phyloP scores from a whole-genome alignment of 2,113 vertebrate genomes.

The Phasianus colchicus region DNA sequence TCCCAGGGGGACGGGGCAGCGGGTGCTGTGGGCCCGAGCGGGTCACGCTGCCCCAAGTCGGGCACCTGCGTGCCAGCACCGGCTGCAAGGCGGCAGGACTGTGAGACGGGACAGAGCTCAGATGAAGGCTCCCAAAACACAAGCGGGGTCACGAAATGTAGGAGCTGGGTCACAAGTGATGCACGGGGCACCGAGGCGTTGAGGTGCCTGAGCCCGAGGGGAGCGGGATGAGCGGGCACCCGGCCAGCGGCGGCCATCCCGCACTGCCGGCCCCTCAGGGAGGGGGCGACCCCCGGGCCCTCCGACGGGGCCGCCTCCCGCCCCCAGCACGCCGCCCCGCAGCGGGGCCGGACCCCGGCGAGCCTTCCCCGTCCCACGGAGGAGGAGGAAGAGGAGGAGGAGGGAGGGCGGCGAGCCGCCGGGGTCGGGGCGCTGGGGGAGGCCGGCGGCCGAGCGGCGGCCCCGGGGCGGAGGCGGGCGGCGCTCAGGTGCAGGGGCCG shows the following conservation, averaged over 20 bases:
- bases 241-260: neutral
- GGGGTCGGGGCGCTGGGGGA: neutral
- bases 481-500: slow-evolving; percentile 27
- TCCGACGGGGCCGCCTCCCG: neutral
- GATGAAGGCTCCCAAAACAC: neutral
- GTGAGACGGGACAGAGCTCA: neutral
- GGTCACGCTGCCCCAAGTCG: neutral
- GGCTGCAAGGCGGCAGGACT: neutral
- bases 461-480: neutral
- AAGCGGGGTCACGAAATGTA: accelerated
- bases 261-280: neutral
- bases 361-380: neutral
- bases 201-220: neutral
- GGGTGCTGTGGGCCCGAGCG: neutral
- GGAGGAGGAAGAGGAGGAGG: neutral
- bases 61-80: neutral
- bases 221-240: neutral
- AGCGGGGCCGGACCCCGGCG: neutral
- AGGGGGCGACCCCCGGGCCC: neutral
- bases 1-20: neutral
- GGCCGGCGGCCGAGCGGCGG: neutral
- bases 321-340: neutral
- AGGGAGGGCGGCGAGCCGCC: neutral
- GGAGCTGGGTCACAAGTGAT: neutral
- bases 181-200: neutral